Conservation (phyloP, 2,888 invertebrate species). For the Drosophila infuscata region DNA sequence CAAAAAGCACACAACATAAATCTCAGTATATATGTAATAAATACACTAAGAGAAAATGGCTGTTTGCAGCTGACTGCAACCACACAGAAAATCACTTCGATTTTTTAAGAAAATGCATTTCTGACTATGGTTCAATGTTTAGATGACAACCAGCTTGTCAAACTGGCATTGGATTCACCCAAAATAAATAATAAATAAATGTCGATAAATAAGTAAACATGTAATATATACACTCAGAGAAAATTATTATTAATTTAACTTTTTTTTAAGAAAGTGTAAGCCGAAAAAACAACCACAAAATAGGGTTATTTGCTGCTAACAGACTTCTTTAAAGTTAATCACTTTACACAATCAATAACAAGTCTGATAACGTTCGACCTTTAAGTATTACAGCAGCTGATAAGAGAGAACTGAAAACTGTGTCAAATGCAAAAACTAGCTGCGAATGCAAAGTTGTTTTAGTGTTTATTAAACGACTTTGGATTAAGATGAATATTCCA, state of each 20-base stretch:
- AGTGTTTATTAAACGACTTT: conserved; percentile 1
- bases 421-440: conserved; percentile 7
- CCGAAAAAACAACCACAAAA: not conserved
- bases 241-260: not conserved
- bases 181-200: too few relatives aligned
- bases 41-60: not conserved
- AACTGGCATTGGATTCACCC: not conserved
- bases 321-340: not conserved
- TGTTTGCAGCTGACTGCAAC: not conserved
- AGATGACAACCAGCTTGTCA: not conserved
- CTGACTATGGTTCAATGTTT: not conserved
- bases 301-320: not conserved
- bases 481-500: conserved; percentile 1
- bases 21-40: not conserved
- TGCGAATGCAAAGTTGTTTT: not conserved
- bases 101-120: not conserved
- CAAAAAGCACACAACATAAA: conserved; percentile 4
- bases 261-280: not conserved
- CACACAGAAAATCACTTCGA: not conserved
- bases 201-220: not conserved
- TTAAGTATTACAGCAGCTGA: conserved; percentile 9
- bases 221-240: not conserved
- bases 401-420: conserved; percentile 20
- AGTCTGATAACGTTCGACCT: conserved; percentile 6
- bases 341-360: not conserved